Evolutionary conservation across 2,113 vertebrate species (phyloP).

Genomic region (Myotis lucifugus): DNA sequence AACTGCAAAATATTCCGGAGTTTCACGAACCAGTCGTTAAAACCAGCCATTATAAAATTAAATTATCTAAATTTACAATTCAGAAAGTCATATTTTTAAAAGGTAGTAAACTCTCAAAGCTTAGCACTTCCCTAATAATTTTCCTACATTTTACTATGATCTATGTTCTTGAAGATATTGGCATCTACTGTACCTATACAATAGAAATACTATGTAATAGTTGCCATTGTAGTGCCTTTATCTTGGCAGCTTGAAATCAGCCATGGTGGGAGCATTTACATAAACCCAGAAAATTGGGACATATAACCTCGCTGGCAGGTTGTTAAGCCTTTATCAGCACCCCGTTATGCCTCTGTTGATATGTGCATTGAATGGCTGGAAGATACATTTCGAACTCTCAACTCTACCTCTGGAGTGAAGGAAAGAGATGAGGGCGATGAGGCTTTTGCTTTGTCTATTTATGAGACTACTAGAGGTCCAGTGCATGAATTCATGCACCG

Average conservation of each 20-base stretch:
- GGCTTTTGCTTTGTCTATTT: background rate
- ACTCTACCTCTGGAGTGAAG: background rate
- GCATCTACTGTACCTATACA: rapidly evolving
- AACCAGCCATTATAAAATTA: background rate
- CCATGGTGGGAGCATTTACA: rapidly evolving
- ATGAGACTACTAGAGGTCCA: background rate
- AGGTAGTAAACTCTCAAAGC: background rate
- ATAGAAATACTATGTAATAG: rapidly evolving
- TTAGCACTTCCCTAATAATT: background rate
- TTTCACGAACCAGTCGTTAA: background rate
- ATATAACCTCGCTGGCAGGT: background rate
- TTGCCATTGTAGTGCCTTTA: background rate
- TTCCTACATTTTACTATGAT: background rate
- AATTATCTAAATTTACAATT: background rate
- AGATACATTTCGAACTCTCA: background rate
- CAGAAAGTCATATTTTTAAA: background rate
- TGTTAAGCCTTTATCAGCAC: background rate
- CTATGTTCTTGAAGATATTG: background rate
- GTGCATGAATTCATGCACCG: no score
- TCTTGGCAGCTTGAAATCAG: rapidly evolving
- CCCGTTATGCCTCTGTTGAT: rapidly evolving
- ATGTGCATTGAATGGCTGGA: no score
- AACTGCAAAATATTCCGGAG: background rate
- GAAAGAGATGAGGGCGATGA: background rate
- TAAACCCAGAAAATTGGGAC: background rate